A percentile compares a stretch with the other conserved stretches of the same genome.
phyloP scores from a whole-genome alignment of 2,113 vertebrate genomes.

The Lycaon pictus region DNA sequence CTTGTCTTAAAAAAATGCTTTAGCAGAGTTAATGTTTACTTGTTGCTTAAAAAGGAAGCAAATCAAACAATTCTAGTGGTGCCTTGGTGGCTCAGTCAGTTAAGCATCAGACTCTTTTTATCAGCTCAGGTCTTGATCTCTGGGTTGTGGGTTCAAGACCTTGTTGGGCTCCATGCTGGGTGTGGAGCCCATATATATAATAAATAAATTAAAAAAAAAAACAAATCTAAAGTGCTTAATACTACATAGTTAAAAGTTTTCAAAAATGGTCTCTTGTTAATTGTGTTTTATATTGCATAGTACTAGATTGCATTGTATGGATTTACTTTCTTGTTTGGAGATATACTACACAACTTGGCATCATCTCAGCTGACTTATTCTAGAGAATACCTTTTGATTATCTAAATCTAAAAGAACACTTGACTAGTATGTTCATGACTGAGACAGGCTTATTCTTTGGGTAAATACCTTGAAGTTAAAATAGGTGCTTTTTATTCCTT shows the following conservation, averaged over 20 bases:
- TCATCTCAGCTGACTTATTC: not conserved
- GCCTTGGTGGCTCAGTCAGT: not conserved
- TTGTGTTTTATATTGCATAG: not conserved
- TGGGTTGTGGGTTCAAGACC: not conserved
- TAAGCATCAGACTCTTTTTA: not conserved
- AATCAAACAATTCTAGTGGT: not conserved
- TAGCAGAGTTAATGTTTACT: constrained; percentile 38
- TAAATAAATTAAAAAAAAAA: not conserved
- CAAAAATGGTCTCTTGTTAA: not conserved
- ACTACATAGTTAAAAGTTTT: constrained; percentile 16
- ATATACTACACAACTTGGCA: not conserved
- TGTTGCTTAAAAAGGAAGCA: constrained; percentile 44
- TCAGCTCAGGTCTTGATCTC: not conserved
- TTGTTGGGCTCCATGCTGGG: not conserved
- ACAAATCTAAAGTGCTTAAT: not conserved
- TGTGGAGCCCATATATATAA: not conserved
- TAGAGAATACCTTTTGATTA: constrained; percentile 6
- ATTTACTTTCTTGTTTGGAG: constrained; percentile 1
- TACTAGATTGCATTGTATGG: not conserved
- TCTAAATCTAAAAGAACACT: constrained; percentile 4
- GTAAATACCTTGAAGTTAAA: constrained; percentile 43
- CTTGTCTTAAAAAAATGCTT: not conserved
- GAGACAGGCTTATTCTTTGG: not conserved
- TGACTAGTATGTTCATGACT: not conserved
- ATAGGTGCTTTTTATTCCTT: constrained; percentile 33